Evolutionary conservation across 1,140 invertebrate species (phyloP).

Genomic region (Drosophila kikkawai): DNA sequence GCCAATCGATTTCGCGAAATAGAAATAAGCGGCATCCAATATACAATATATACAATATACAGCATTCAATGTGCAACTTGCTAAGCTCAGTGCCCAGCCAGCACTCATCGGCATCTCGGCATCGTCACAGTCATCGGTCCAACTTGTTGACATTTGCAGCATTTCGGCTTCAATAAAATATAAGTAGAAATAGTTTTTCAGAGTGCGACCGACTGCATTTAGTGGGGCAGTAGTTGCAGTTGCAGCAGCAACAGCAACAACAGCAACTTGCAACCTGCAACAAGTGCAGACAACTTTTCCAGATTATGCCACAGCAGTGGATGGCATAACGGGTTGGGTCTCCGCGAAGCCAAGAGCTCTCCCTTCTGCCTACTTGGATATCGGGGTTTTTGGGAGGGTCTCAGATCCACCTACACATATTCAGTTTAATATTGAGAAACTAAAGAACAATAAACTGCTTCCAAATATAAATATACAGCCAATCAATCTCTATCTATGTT

Average conservation of each 20-base stretch:
- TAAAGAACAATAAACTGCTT: no score
- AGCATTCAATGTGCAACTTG: slow-evolving; percentile 13
- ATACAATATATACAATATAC: slow-evolving; percentile 13
- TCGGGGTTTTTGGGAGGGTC: slow-evolving; percentile 6
- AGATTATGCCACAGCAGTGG: slow-evolving; percentile 38
- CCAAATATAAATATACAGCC: no score
- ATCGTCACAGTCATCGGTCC: slow-evolving; percentile 51
- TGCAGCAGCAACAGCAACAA: slow-evolving; percentile 7
- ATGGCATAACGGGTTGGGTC: slow-evolving; percentile 50
- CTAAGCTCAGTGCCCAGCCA: slow-evolving; percentile 27
- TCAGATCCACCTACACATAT: background rate
- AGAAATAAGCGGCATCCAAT: slow-evolving; percentile 64
- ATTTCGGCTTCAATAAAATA: slow-evolving; percentile 70
- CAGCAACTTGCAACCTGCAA: slow-evolving; percentile 47
- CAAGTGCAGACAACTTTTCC: slow-evolving; percentile 69
- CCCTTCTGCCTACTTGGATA: background rate
- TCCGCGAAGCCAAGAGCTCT: slow-evolving; percentile 12
- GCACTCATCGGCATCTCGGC: slow-evolving; percentile 62
- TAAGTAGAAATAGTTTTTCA: slow-evolving; percentile 75
- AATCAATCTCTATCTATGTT: background rate
- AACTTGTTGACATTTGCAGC: slow-evolving; percentile 83
- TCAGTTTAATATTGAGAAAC: background rate
- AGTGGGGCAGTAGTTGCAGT: slow-evolving; percentile 60
- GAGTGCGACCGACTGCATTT: slow-evolving; percentile 58
- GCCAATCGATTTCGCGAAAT: slow-evolving; percentile 77